phyloP scores from a whole-genome alignment of 2,888 invertebrate genomes.

The Phytoseiulus persimilis region DNA sequence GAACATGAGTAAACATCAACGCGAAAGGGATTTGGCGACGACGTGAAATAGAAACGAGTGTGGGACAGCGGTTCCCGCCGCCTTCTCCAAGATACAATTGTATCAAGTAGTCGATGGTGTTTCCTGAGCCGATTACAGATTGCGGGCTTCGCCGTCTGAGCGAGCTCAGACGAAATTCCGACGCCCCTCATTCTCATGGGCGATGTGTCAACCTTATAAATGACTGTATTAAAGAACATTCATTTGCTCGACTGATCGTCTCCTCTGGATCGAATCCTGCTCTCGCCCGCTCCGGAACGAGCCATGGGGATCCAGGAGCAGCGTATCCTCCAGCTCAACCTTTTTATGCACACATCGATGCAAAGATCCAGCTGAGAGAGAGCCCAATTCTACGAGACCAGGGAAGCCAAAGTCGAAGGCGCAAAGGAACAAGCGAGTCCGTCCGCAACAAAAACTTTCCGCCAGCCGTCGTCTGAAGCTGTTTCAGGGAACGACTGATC shows the following conservation, averaged over 20 bases:
- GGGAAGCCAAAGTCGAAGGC: too few species aligned
- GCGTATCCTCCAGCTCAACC: not conserved
- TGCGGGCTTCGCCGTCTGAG: not conserved
- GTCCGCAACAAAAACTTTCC: not conserved
- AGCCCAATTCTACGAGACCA: too few species aligned
- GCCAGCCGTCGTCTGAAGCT: not conserved
- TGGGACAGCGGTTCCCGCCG: not conserved
- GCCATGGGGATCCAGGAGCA: not conserved
- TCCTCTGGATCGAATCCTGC: not conserved
- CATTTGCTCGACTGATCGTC: not conserved
- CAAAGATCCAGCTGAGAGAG: too few species aligned
- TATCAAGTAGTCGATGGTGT: slow-evolving; percentile 5
- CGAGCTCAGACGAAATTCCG: not conserved
- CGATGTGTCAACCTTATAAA: not conserved
- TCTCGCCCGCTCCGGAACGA: not conserved
- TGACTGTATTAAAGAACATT: not conserved
- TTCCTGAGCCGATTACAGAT: not conserved
- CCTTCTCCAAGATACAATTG: not conserved
- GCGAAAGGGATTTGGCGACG: not conserved
- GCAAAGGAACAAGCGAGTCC: too few species aligned
- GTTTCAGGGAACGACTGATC: not conserved
- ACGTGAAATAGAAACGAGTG: not conserved
- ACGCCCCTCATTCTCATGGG: not conserved
- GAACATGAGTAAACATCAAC: not conserved
- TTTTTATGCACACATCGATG: too few species aligned